Conservation (phyloP, 2,797 vertebrate species). For the Coregonus ussuriensis region DNA sequence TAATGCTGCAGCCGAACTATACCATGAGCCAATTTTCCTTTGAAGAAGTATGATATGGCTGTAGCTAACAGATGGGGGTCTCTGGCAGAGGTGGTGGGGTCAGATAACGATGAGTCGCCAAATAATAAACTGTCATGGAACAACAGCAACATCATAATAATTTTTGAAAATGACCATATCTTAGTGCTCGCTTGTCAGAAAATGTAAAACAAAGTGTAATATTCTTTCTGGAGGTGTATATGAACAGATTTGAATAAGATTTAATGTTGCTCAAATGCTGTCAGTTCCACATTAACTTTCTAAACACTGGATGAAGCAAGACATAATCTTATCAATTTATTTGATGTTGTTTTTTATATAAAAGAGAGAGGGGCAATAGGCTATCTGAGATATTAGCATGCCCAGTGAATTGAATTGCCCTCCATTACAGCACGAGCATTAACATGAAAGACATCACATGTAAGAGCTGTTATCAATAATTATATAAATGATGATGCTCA, state of each 20-base stretch:
- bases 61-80: neutral
- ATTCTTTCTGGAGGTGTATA: too few species aligned
- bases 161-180: too few species aligned
- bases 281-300: too few species aligned
- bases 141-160: neutral
- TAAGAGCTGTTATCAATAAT: neutral
- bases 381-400: neutral
- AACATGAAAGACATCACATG: neutral
- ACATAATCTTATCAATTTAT: neutral
- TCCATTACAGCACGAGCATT: conserved; percentile 1
- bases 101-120: neutral
- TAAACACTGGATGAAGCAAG: neutral
- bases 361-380: neutral
- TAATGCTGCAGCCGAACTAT: neutral
- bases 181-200: too few species aligned
- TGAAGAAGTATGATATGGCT: neutral
- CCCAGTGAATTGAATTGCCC: neutral
- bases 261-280: too few species aligned
- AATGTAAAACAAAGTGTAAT: too few species aligned
- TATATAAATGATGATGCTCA: neutral
- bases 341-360: neutral
- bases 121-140: neutral
- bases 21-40: neutral
- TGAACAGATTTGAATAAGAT: too few species aligned
- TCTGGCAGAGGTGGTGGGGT: neutral